Conservation (phyloP, 2,888 invertebrate genomes). For the Leptopilina myrica region DNA sequence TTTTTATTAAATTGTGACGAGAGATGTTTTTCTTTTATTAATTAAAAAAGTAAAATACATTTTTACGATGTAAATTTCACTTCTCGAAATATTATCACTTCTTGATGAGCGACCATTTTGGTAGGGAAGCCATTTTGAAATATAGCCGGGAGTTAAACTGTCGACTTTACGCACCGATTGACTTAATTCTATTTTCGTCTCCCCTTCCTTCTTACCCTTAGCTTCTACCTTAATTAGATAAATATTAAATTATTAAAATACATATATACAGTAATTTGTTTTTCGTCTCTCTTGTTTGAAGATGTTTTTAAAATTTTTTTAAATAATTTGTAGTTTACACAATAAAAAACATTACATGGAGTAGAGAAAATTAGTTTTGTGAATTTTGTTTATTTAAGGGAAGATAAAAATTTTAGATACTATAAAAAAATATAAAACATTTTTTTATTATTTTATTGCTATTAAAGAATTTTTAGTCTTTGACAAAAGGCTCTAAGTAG, state of each 20-base stretch:
- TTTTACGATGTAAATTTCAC: background rate
- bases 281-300: background rate
- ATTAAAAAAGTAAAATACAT: background rate
- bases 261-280: background rate
- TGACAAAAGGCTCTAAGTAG: too few relatives aligned
- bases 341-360: too few relatives aligned
- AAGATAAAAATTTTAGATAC: too few relatives aligned
- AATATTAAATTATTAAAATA: constrained; percentile 71
- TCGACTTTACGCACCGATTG: constrained; percentile 73
- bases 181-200: constrained; percentile 69
- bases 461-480: too few relatives aligned
- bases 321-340: too few relatives aligned
- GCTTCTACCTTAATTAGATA: constrained; percentile 72
- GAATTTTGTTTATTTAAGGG: too few relatives aligned
- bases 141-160: constrained; percentile 62
- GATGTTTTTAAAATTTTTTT: too few relatives aligned
- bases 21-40: background rate
- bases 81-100: constrained; percentile 65
- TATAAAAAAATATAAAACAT: too few relatives aligned
- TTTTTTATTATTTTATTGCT: too few relatives aligned
- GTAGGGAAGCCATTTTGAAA: constrained; percentile 66
- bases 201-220: constrained; percentile 61
- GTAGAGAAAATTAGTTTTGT: too few relatives aligned
- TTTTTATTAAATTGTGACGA: background rate
- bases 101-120: constrained; percentile 65